These are phyloP conservation scores for Thereva unica DNA, from an alignment of 2,888 invertebrate species.

Conservation along the genomic window DNA sequence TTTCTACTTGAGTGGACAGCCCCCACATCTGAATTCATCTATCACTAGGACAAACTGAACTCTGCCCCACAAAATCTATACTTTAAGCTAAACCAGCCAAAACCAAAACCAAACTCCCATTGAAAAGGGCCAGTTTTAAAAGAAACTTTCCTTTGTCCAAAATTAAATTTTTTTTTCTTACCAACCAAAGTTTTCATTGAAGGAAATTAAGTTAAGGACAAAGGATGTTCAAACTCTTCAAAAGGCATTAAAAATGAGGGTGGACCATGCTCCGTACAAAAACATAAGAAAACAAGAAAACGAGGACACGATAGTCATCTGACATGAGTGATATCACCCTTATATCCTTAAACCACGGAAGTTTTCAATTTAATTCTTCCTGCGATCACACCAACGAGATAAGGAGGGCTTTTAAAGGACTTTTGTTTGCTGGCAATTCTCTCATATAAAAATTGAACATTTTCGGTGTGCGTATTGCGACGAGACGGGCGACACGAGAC, in stretches of 20 bases:
- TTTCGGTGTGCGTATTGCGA: not conserved
- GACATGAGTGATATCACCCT: slow-evolving; percentile 34
- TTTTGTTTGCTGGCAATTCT: slow-evolving; percentile 19
- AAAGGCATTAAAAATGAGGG: slow-evolving; percentile 35
- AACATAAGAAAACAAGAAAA: not conserved
- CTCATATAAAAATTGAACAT: not conserved
- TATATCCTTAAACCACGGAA: slow-evolving; percentile 21
- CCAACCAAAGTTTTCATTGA: slow-evolving; percentile 27
- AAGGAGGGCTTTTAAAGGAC: slow-evolving; percentile 16
- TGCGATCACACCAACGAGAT: slow-evolving; percentile 22
- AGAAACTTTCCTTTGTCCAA: not conserved
- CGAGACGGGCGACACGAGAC: too few relatives aligned
- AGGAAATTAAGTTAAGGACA: slow-evolving; percentile 28
- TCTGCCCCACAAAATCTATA: too few relatives aligned
- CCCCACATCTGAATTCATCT: too few relatives aligned
- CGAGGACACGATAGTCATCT: slow-evolving; percentile 19
- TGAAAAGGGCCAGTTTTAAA: too few relatives aligned
- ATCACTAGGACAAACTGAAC: too few relatives aligned
- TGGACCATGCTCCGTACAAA: slow-evolving; percentile 20
- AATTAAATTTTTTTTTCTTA: slow-evolving; percentile 28
- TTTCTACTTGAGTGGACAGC: too few relatives aligned
- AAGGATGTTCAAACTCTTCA: slow-evolving; percentile 9
- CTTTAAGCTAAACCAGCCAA: too few relatives aligned
- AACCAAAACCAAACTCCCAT: too few relatives aligned
- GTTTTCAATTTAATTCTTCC: slow-evolving; percentile 35